A percentile compares a stretch with the other conserved stretches of the same genome.
phyloP scores from a whole-genome alignment of 2,888 invertebrate species.

The Torymus tubicola region DNA sequence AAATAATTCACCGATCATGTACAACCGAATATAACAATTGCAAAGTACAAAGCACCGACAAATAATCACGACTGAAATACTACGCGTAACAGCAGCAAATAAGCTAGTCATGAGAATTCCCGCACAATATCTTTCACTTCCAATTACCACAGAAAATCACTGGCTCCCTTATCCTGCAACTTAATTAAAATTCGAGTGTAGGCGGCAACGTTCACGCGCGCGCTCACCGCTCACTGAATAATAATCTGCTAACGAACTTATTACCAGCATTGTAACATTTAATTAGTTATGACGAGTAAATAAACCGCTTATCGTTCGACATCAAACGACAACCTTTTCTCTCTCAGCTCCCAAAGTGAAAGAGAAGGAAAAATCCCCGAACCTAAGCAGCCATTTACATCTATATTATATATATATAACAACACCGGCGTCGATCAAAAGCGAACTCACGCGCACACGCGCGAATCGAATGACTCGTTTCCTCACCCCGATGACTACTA shows the following conservation, averaged over 20 bases:
- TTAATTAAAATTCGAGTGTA: conserved; percentile 15
- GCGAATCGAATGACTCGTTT: conserved; percentile 34
- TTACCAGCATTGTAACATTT: conserved; percentile 21
- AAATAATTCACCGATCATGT: too few species aligned
- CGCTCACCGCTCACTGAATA: not conserved
- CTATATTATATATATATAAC: too few species aligned
- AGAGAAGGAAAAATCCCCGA: too few species aligned
- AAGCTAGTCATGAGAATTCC: not conserved
- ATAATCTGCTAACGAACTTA: conserved; percentile 21
- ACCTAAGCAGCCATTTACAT: too few species aligned
- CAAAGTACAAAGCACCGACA: too few species aligned
- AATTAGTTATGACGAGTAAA: conserved; percentile 42
- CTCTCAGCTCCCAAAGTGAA: too few species aligned
- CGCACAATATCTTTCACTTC: not conserved
- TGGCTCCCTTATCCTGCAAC: not conserved
- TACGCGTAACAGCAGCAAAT: too few species aligned
- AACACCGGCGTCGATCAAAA: not conserved
- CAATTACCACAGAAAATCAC: too few species aligned
- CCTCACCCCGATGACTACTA: conserved; percentile 30
- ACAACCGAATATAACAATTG: too few species aligned
- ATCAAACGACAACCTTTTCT: too few species aligned
- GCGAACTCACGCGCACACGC: not conserved
- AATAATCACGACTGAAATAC: too few species aligned
- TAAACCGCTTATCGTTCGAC: conserved; percentile 10
- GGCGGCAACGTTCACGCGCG: not conserved